phyloP scores from a whole-genome alignment of 2,888 invertebrate genomes.

The Apamea epomidion region DNA sequence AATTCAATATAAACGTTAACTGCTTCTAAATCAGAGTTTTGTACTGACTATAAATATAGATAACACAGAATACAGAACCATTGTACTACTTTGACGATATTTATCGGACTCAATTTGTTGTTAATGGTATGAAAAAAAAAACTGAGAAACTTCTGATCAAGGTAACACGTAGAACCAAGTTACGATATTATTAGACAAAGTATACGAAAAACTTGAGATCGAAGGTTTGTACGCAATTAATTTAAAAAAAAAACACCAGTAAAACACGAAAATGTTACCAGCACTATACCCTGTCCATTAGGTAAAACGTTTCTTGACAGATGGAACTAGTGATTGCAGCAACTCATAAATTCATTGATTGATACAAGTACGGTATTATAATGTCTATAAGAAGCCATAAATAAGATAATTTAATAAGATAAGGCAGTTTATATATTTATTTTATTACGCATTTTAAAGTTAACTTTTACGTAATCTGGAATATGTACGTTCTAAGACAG shows the following conservation, averaged over 20 bases:
- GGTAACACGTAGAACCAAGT: slow-evolving; percentile 45
- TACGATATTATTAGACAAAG: background rate
- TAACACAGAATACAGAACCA: slow-evolving; percentile 22
- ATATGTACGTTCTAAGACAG: too few species aligned
- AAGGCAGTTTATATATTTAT: too few species aligned
- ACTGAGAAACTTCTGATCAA: slow-evolving; percentile 48
- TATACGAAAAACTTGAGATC: background rate
- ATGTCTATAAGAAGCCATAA: too few species aligned
- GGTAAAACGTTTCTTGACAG: too few species aligned
- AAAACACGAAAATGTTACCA: background rate
- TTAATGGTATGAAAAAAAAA: slow-evolving; percentile 35
- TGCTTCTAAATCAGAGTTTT: slow-evolving; percentile 33
- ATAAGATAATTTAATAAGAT: too few species aligned
- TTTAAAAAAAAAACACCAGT: background rate
- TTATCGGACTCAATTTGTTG: slow-evolving; percentile 26
- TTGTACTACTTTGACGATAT: slow-evolving; percentile 38
- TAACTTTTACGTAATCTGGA: too few species aligned
- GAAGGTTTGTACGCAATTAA: background rate
- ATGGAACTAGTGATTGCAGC: too few species aligned
- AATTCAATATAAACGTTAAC: slow-evolving; percentile 40
- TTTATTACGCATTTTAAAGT: too few species aligned
- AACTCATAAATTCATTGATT: too few species aligned
- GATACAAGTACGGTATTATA: too few species aligned
- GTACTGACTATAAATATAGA: slow-evolving; percentile 39
- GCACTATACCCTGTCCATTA: too few species aligned